Conservation (phyloP, 2,888 invertebrate genomes). For the Falcaria lacertinaria region DNA sequence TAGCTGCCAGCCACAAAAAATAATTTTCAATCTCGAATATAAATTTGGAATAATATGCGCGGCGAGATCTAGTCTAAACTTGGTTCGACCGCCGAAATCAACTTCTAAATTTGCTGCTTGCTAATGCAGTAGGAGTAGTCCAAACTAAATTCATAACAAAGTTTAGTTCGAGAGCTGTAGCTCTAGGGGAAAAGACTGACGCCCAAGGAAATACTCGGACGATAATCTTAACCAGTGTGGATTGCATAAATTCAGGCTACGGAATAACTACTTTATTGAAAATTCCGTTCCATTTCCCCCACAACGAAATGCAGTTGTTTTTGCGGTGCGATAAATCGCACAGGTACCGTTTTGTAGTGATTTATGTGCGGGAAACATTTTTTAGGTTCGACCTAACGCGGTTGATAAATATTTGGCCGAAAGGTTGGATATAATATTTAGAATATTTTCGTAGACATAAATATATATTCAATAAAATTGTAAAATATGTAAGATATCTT, state of each 20-base stretch:
- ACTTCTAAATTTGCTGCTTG: constrained; percentile 4
- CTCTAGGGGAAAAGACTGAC: constrained; percentile 25
- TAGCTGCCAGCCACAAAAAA: too few species aligned
- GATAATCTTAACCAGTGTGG: constrained; percentile 18
- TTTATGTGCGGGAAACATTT: not conserved
- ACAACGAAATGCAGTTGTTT: not conserved
- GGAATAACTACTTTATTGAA: constrained; percentile 18
- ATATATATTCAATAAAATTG: too few species aligned
- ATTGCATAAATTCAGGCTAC: constrained; percentile 18
- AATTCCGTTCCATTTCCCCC: constrained; percentile 15
- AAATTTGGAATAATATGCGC: not conserved
- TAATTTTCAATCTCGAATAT: not conserved
- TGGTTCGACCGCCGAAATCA: constrained; percentile 1
- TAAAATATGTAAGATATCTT: too few species aligned
- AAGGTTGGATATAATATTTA: too few species aligned
- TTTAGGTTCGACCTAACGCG: not conserved
- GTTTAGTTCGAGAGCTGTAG: constrained; percentile 23
- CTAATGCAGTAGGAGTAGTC: constrained; percentile 12
- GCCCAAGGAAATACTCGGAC: constrained; percentile 22
- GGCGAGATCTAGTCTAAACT: not conserved
- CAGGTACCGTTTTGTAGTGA: not conserved
- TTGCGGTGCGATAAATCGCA: not conserved
- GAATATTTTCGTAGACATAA: too few species aligned
- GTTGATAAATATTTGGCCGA: not conserved
- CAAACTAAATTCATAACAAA: constrained; percentile 36